phyloP scores from a whole-genome alignment of 2,888 invertebrate species.

The Eugnorisma glareosa region DNA sequence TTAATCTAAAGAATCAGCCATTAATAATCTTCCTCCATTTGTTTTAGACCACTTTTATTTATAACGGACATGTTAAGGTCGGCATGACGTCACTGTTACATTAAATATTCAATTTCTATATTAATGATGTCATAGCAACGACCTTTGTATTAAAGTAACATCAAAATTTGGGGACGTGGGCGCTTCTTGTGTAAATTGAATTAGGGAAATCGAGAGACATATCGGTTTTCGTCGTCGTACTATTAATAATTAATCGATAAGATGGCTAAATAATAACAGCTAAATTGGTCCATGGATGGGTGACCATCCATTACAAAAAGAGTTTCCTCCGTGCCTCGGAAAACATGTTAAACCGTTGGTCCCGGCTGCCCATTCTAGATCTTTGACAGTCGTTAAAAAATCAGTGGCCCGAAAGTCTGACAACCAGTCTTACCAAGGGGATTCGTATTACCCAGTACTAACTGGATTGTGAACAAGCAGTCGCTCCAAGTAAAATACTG shows the following conservation, averaged over 20 bases:
- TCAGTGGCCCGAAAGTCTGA: too few relatives aligned
- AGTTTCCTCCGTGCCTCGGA: too few relatives aligned
- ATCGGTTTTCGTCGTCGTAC: neutral
- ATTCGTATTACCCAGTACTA: too few relatives aligned
- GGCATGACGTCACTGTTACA: constrained; percentile 37
- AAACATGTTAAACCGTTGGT: too few relatives aligned
- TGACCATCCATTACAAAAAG: too few relatives aligned
- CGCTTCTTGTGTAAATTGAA: constrained; percentile 12
- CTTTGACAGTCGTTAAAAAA: too few relatives aligned
- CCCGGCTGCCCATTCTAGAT: too few relatives aligned
- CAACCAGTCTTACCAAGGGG: too few relatives aligned
- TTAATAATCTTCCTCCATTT: constrained; percentile 7
- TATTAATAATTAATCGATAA: neutral
- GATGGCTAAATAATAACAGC: too few relatives aligned
- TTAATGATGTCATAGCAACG: constrained; percentile 56
- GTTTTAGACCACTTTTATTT: constrained; percentile 12
- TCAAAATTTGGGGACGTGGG: constrained; percentile 36
- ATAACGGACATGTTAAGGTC: constrained; percentile 29
- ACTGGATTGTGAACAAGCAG: too few relatives aligned
- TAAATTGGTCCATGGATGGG: too few relatives aligned
- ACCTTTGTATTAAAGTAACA: constrained; percentile 47
- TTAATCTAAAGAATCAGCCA: constrained; percentile 1
- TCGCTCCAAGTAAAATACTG: too few relatives aligned
- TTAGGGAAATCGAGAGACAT: constrained; percentile 2
- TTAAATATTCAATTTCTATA: constrained; percentile 44